phyloP scores from a whole-genome alignment of 2,888 invertebrate species.

The Orthonychiurus folsomi region DNA sequence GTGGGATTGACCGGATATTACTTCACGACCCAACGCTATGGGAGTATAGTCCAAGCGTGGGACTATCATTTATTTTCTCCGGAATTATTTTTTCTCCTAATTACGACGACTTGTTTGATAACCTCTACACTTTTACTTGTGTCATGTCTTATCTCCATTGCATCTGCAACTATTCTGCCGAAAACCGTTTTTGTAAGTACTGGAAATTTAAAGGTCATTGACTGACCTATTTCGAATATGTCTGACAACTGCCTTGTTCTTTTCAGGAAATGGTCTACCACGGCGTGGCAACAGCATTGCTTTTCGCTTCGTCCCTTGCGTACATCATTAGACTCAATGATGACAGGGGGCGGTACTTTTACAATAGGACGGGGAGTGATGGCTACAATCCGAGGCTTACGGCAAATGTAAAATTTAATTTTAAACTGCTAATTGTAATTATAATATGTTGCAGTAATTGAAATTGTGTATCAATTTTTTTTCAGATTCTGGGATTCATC shows the following conservation, averaged over 20 bases:
- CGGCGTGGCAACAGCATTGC: constrained; percentile 60
- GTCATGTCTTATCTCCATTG: constrained; percentile 66
- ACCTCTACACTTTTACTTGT: constrained; percentile 65
- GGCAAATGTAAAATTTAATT: background rate
- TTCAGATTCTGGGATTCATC: constrained; percentile 66
- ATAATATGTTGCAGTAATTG: too few species aligned
- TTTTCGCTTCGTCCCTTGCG: constrained; percentile 60
- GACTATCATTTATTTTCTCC: constrained; percentile 45
- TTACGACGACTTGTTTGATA: constrained; percentile 67
- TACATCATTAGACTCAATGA: constrained; percentile 56
- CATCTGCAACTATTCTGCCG: constrained; percentile 71
- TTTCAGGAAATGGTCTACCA: constrained; percentile 73
- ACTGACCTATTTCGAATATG: too few species aligned
- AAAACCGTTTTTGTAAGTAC: constrained; percentile 71
- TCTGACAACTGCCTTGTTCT: too few species aligned
- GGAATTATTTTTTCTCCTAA: constrained; percentile 63
- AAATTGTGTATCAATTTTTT: too few species aligned
- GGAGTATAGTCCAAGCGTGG: background rate
- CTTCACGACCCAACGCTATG: background rate
- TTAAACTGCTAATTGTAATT: background rate
- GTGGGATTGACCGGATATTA: constrained; percentile 52
- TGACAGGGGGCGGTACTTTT: constrained; percentile 41
- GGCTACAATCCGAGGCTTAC: background rate
- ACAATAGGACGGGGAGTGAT: too few species aligned
- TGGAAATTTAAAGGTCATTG: too few species aligned